Evolutionary conservation across 1,140 invertebrate species (phyloP).

Genomic region (Pseudoatta argentina): DNA sequence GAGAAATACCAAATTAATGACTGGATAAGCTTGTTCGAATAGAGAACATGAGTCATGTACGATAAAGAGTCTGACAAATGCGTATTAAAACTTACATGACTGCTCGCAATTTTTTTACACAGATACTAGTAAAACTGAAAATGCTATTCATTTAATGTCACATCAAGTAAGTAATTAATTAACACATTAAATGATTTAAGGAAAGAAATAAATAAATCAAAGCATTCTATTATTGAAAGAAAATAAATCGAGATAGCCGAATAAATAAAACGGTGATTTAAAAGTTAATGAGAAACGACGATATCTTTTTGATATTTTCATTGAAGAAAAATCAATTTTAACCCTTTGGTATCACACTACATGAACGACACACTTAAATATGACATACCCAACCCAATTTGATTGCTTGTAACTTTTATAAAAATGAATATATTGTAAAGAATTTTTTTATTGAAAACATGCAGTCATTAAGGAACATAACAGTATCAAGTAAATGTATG

Average conservation of each 20-base stretch:
- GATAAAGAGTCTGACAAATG: not conserved
- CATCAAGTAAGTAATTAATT: not conserved
- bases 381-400: too few species aligned
- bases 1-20: constrained; percentile 13
- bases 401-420: too few species aligned
- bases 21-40: not conserved
- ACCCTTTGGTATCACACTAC: too few species aligned
- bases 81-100: not conserved
- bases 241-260: too few species aligned
- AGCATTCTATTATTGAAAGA: not conserved
- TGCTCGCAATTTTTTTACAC: not conserved
- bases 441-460: too few species aligned
- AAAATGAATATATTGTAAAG: too few species aligned
- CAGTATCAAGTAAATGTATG: too few species aligned
- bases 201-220: not conserved
- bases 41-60: not conserved
- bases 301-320: not conserved
- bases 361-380: too few species aligned
- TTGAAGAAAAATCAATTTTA: not conserved
- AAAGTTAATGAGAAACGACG: too few species aligned
- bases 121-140: not conserved
- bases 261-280: too few species aligned
- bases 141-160: not conserved
- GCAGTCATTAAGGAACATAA: too few species aligned
- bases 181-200: not conserved